Evolutionary conservation across 2,797 vertebrate genomes (phyloP).

Genomic region (Salarias fasciatus): DNA sequence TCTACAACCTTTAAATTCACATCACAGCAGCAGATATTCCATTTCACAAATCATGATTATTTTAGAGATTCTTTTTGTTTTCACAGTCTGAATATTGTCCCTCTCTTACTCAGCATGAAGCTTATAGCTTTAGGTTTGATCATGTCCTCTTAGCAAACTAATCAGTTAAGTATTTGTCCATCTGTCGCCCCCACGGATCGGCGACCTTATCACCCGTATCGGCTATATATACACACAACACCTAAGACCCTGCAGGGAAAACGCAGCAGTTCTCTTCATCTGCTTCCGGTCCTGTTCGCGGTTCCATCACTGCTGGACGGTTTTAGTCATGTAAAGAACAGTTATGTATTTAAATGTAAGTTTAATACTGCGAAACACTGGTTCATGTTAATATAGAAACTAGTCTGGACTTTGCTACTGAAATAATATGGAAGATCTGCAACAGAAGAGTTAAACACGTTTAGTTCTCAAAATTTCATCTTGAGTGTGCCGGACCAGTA

Average conservation of each 20-base stretch:
- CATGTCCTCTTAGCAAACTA: conserved; percentile 61
- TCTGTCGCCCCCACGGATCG: conserved; percentile 60
- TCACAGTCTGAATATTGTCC: conserved; percentile 19
- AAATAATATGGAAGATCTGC: no score
- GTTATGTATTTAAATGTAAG: no score
- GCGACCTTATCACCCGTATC: conserved; percentile 32
- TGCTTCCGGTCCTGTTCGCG: conserved; percentile 29
- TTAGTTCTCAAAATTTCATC: no score
- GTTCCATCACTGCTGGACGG: background rate
- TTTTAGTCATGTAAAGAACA: background rate
- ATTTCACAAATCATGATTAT: no score
- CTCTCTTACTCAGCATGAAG: conserved; percentile 38
- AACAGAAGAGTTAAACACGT: no score
- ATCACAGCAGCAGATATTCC: no score
- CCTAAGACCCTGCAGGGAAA: conserved; percentile 41
- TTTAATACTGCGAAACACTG: no score
- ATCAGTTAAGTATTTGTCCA: conserved; percentile 73
- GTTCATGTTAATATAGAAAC: no score
- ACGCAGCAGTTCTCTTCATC: conserved; percentile 26
- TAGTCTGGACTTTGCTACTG: no score
- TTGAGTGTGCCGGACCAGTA: no score
- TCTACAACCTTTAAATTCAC: no score
- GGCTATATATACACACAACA: conserved; percentile 2
- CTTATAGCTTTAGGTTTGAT: conserved; percentile 56
- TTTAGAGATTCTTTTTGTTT: no score